A percentile compares a stretch with the other conserved stretches of the same genome.
phyloP scores from a whole-genome alignment of 2,888 invertebrate species.

The Drosophila meridionalis region DNA sequence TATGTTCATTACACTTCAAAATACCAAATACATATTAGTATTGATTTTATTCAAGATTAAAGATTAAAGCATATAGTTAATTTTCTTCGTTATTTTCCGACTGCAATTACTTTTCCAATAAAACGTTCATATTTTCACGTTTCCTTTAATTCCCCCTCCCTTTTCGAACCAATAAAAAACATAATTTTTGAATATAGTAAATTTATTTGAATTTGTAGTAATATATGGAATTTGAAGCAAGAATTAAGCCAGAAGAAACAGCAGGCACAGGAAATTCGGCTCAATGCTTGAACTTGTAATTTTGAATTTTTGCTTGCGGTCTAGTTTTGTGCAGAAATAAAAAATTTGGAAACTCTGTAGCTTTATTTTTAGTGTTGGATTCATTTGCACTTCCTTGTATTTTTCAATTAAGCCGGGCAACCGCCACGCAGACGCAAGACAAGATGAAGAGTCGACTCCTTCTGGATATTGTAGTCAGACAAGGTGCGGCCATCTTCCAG shows the following conservation, averaged over 20 bases:
- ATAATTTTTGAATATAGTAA: slow-evolving; percentile 12
- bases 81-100: no score
- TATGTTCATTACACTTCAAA: no score
- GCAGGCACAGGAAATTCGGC: slow-evolving; percentile 24
- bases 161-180: not conserved
- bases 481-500: slow-evolving; percentile 54
- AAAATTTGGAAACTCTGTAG: slow-evolving; percentile 40
- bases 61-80: no score
- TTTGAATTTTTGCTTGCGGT: slow-evolving; percentile 40
- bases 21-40: no score
- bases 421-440: slow-evolving; percentile 87
- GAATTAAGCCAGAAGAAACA: slow-evolving; percentile 47
- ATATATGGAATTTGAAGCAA: slow-evolving; percentile 51
- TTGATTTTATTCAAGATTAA: no score
- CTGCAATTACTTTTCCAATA: no score
- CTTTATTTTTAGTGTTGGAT: slow-evolving; percentile 26
- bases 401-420: slow-evolving; percentile 81
- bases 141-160: not conserved
- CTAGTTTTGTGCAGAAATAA: slow-evolving; percentile 29
- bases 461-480: slow-evolving; percentile 49
- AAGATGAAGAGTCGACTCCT: slow-evolving; percentile 51
- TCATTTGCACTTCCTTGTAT: not conserved
- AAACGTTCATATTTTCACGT: no score
- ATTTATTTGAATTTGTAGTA: slow-evolving; percentile 32
- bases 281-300: slow-evolving; percentile 49